phyloP scores from a whole-genome alignment of 2,113 vertebrate species.

The Dolichotis patagonum region DNA sequence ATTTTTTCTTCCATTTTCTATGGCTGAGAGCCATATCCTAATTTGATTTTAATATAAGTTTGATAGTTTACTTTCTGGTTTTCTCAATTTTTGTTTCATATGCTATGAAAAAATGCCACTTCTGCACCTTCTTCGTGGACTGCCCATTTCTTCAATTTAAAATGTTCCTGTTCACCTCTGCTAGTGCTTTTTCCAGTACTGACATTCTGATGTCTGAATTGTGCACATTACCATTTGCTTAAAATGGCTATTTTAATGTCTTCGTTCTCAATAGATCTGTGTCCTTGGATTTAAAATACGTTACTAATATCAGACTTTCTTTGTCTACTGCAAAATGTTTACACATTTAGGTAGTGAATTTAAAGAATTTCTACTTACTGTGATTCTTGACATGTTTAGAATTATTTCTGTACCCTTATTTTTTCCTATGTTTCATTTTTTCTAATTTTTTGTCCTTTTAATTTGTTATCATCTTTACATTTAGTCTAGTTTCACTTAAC shows the following conservation, averaged over 20 bases:
- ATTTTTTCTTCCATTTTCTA: not conserved
- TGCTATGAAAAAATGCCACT: not conserved
- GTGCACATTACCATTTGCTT: not conserved
- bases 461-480: not conserved
- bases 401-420: not conserved
- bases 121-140: not conserved
- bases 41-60: not conserved
- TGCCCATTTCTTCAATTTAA: not conserved
- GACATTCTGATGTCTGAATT: not conserved
- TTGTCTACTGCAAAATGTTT: not conserved
- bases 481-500: not conserved
- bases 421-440: not conserved
- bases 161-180: not conserved
- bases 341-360: slow-evolving; percentile 14
- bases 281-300: not conserved
- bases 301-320: not conserved
- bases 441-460: not conserved
- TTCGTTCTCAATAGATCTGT: not conserved
- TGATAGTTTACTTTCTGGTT: not conserved
- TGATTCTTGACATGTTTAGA: not conserved
- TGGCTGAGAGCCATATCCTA: not conserved
- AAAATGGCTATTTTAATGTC: not conserved
- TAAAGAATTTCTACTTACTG: not conserved
- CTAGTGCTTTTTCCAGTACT: not conserved
- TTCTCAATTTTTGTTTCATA: not conserved